These are phyloP conservation scores for Cinara cedri DNA, from an alignment of 2,888 invertebrate species.

Conservation along the genomic window DNA sequence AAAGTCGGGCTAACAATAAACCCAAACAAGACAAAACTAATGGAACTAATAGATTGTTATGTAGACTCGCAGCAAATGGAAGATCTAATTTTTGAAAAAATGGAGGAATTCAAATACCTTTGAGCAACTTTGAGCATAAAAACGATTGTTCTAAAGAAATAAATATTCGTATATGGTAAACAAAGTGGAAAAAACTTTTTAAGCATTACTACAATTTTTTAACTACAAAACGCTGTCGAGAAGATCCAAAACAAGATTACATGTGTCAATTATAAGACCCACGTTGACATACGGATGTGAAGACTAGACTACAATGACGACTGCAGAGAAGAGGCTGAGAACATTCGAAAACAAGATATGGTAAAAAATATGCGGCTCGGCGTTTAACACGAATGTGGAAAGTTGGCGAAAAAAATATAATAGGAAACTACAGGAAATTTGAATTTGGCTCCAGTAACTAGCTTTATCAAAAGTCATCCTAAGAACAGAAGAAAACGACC, in stretches of 20 bases:
- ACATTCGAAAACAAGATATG: not conserved
- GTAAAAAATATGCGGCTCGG: no score
- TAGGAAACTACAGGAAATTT: not conserved
- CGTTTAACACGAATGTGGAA: not conserved
- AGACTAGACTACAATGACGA: not conserved
- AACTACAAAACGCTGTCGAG: not conserved
- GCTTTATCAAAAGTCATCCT: not conserved
- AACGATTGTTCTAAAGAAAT: not conserved
- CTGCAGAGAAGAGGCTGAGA: not conserved
- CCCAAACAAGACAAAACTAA: not conserved
- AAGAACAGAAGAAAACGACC: not conserved
- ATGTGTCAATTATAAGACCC: not conserved
- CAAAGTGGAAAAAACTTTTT: slow-evolving; percentile 2
- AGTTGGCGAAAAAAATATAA: not conserved
- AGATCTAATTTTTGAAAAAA: not conserved
- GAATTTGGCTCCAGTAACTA: not conserved
- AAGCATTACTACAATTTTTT: not conserved
- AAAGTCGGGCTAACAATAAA: no score
- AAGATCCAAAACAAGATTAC: not conserved
- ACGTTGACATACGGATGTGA: not conserved
- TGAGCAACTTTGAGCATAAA: not conserved
- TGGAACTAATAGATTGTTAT: not conserved
- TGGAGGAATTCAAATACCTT: not conserved
- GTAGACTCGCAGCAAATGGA: not conserved
- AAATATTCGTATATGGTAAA: not conserved